phyloP scores from a whole-genome alignment of 35 echinoderm and acorn worm genomes.

The Ophiothrix spiculata region DNA sequence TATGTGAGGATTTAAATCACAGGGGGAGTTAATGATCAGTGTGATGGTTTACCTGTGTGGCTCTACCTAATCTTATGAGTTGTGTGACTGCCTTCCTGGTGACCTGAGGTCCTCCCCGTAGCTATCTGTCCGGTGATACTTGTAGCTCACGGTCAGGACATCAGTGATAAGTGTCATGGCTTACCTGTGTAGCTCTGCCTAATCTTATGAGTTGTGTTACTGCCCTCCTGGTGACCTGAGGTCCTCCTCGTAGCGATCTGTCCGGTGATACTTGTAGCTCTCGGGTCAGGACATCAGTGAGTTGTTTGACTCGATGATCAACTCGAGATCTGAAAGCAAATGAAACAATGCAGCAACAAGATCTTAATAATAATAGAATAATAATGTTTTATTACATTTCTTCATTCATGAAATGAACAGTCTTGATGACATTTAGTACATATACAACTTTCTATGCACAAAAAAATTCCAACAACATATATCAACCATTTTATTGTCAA shows the following conservation, averaged over 20 bases:
- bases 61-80: constrained; percentile 84
- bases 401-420: neutral
- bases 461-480: too few species aligned
- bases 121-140: constrained; percentile 82
- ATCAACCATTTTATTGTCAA: too few species aligned
- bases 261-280: constrained; percentile 89
- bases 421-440: neutral
- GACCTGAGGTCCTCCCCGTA: constrained; percentile 90
- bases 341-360: neutral
- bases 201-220: constrained; percentile 84
- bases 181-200: constrained; percentile 77
- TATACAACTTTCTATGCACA: too few species aligned
- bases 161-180: too few species aligned
- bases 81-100: constrained; percentile 87
- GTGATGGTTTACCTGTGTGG: constrained; percentile 66
- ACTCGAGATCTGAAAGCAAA: constrained; percentile 47
- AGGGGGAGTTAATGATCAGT: too few species aligned
- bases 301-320: constrained; percentile 70
- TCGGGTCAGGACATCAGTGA: constrained; percentile 81
- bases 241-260: constrained; percentile 86
- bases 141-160: constrained; percentile 84
- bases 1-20: too few species aligned
- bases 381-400: neutral
- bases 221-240: constrained; percentile 84
- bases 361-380: neutral